phyloP scores from a whole-genome alignment of 2,888 invertebrate species.

The Drepanosiphum platanoidis region DNA sequence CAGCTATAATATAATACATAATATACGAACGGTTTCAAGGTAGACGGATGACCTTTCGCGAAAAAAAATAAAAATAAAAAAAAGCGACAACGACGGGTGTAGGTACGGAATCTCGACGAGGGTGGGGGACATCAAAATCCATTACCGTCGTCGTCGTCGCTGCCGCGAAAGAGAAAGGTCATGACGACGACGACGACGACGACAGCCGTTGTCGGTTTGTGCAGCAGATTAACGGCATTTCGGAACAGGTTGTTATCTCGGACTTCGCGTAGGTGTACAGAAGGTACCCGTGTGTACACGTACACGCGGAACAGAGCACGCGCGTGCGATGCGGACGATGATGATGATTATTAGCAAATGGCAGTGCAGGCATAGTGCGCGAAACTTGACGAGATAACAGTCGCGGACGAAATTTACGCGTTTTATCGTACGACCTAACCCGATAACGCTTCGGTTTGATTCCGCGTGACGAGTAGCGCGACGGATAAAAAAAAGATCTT shows the following conservation, averaged over 20 bases:
- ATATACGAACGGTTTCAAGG: constrained; percentile 40
- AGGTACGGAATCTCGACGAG: background rate
- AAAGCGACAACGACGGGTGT: constrained; percentile 43
- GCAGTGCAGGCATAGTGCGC: background rate
- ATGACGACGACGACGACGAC: background rate
- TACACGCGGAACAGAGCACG: background rate
- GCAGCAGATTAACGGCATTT: constrained; percentile 59
- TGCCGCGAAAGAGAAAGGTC: constrained; percentile 57
- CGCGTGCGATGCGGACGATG: background rate
- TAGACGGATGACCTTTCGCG: constrained; percentile 57
- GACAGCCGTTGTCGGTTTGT: constrained; percentile 35
- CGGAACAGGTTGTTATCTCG: constrained; percentile 37
- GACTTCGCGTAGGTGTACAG: background rate
- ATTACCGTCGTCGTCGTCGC: no score
- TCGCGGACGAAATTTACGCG: background rate
- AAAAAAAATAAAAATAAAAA: no score
- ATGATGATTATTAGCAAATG: no score
- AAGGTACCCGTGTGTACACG: background rate
- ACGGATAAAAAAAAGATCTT: no score
- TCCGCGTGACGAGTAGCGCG: no score
- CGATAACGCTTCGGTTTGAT: background rate
- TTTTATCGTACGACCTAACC: background rate
- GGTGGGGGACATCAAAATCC: constrained; percentile 4
- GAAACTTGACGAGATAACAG: constrained; percentile 8
- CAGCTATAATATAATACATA: no score